phyloP scores from a whole-genome alignment of 2,113 vertebrate species.

The Ariopsis seemanni region DNA sequence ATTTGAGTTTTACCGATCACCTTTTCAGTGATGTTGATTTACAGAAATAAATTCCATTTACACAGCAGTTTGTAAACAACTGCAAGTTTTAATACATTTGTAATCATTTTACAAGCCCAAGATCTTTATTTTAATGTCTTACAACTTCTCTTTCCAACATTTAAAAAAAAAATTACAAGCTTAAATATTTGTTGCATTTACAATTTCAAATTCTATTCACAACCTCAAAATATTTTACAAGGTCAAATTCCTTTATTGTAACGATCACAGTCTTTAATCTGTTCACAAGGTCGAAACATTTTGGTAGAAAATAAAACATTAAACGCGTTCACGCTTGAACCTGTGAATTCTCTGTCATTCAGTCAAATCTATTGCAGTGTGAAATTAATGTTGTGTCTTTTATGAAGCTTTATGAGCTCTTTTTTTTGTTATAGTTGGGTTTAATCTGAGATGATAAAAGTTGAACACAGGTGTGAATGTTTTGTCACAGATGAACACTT shows the following conservation, averaged over 20 bases:
- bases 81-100: neutral
- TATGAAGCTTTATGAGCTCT: neutral
- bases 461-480: neutral
- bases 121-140: neutral
- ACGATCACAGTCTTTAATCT: conserved; percentile 8
- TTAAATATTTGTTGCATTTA: neutral
- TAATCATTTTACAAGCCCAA: neutral
- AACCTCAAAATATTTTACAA: conserved; percentile 12
- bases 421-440: too few species aligned
- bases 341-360: neutral
- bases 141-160: neutral
- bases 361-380: neutral
- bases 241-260: neutral
- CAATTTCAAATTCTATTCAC: neutral
- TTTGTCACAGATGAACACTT: too few species aligned
- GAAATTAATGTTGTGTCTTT: neutral
- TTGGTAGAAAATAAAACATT: neutral
- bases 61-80: neutral
- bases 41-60: neutral
- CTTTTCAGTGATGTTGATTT: neutral
- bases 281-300: neutral
- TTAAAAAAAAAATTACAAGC: neutral
- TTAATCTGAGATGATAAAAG: neutral
- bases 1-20: neutral
- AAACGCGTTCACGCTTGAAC: neutral